phyloP scores from a whole-genome alignment of 2,797 vertebrate genomes.

The Molossus alvarezi region DNA sequence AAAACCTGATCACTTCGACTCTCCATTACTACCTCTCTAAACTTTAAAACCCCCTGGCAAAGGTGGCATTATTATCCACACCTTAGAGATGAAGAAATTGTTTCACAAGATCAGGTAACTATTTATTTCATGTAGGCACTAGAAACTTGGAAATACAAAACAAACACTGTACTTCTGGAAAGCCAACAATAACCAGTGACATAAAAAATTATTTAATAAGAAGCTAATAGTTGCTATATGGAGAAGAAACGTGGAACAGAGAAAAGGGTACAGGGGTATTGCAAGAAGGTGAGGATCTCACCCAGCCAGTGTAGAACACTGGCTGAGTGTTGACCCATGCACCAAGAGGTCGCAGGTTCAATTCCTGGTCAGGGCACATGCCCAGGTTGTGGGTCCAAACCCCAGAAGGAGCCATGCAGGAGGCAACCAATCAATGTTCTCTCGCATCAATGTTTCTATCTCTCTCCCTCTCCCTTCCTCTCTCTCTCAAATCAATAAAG shows the following conservation, averaged over 20 bases:
- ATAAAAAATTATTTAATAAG: neutral
- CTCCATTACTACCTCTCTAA: neutral
- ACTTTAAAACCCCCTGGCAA: neutral
- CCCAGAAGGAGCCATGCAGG: too few species aligned
- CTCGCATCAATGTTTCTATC: too few species aligned
- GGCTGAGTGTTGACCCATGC: too few species aligned
- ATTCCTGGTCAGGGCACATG: too few species aligned
- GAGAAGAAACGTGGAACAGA: neutral
- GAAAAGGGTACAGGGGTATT: neutral
- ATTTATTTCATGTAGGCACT: neutral
- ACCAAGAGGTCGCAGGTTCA: too few species aligned
- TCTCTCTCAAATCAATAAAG: too few species aligned
- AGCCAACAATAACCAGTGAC: neutral
- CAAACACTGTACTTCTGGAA: neutral
- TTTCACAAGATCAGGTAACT: neutral
- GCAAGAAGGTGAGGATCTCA: neutral
- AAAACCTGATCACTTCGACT: neutral
- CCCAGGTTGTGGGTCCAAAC: too few species aligned
- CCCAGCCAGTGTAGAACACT: too few species aligned
- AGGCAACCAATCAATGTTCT: too few species aligned
- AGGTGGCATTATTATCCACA: neutral
- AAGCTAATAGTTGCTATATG: neutral
- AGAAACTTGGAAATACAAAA: neutral
- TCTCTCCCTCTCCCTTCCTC: too few species aligned
- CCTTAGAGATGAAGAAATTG: neutral